Evolutionary conservation across 1,140 invertebrate genomes (phyloP).

Genomic region (Propsilocerus akamusi): DNA sequence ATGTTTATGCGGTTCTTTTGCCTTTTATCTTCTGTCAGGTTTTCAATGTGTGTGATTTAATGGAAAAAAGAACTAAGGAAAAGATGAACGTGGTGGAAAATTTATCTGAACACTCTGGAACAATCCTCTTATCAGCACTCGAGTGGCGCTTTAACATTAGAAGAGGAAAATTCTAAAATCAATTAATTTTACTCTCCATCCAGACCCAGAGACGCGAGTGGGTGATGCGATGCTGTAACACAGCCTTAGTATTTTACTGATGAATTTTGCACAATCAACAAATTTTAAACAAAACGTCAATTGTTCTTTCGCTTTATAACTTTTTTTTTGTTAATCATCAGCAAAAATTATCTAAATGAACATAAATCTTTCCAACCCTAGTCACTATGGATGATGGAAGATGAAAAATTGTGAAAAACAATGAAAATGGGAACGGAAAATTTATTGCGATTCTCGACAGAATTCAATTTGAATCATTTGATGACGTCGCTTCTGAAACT

Average conservation of each 20-base stretch:
- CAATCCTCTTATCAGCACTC: constrained; percentile 1
- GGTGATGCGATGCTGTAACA: too few species aligned
- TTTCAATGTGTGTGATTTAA: background rate
- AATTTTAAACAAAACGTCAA: too few species aligned
- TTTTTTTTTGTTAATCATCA: background rate
- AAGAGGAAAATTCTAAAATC: background rate
- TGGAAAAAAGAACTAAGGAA: background rate
- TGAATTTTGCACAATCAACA: too few species aligned
- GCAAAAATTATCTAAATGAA: constrained; percentile 4
- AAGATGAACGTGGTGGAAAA: too few species aligned
- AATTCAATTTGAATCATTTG: background rate
- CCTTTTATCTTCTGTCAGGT: background rate
- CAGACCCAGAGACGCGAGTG: too few species aligned
- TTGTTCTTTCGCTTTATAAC: too few species aligned
- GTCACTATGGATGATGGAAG: background rate
- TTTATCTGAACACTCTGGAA: background rate
- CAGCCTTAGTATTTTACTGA: too few species aligned
- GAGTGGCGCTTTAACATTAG: background rate
- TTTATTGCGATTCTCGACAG: too few species aligned
- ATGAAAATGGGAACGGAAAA: too few species aligned
- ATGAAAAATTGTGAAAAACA: background rate
- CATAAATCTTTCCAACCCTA: too few species aligned
- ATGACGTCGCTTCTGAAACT: too few species aligned
- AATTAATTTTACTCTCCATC: background rate
- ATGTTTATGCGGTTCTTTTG: background rate